Base-by-base conservation (phyloP, 2,113 vertebrate genomes). In the Notothenia coriiceps region DNA sequence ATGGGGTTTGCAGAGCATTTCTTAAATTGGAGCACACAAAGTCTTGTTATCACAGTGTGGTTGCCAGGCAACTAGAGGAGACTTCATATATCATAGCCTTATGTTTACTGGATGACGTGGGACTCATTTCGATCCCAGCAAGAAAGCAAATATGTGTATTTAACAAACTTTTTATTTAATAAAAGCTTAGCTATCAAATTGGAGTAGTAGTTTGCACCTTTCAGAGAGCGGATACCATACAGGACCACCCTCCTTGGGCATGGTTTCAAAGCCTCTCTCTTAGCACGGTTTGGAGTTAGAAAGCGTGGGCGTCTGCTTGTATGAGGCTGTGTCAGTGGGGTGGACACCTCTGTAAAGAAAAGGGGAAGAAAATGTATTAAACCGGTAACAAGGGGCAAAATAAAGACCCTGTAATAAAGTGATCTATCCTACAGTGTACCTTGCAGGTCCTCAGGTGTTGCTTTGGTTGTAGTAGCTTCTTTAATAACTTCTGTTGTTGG, bases 221-320 rank as follows among this genome's bases (percentile, higher is more conserved):
- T 88, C 13, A 90, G 46, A 71, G 89, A 92, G 12, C 1, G 7
- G 67, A 94, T 66, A 40, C 86, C 89, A 50, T 91, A 83, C 52
- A 94, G 82, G 0, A 22, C 46, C 13, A 89, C 9, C 1, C 3
- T 75, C 70, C 85, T 46, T 47, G 72, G 87, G 70, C 82, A 88
- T 14, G 18, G 51, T 8, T 2, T 56, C 11, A 56, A 56, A 40
- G 72, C 50, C 13, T 76, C 84, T 78, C 94, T 93, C 85, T 81
- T 93, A 0, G 77, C 59, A 54, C 92, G 93, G 6, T 74, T 86
- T 33, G 73, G 79, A 46, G 84, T 63, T 57, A 91, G 66, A 82
- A 93, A 94, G 43, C 84, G 90, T 8, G 93, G 94, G 40, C 61
- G 88, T 70, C 92, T 92, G 66, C 91, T 91, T 0, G 70, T 75